Conservation (phyloP, 2,113 vertebrate species). For the Limanda limanda region DNA sequence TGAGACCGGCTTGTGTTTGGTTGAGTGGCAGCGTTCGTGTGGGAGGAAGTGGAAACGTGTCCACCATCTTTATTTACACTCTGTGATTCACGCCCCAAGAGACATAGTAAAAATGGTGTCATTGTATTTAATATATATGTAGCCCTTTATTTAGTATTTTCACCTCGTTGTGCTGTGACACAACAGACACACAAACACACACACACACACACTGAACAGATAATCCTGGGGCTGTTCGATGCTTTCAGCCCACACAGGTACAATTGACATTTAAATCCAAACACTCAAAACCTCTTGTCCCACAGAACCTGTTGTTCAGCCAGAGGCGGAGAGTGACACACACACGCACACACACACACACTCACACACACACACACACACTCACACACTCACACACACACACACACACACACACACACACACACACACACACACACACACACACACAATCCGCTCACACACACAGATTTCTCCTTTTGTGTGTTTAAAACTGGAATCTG, state of each 20-base stretch:
- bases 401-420: conserved; percentile 18
- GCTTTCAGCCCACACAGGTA: conserved; percentile 57
- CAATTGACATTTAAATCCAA: conserved; percentile 68
- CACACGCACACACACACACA: conserved; percentile 13
- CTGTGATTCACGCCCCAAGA: background rate
- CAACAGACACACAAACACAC: background rate
- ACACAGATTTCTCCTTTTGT: background rate
- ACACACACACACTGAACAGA: conserved; percentile 14
- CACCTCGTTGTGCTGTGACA: background rate
- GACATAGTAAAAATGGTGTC: background rate
- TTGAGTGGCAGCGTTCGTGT: too few relatives aligned
- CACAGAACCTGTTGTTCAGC: conserved; percentile 41
- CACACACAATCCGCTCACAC: background rate
- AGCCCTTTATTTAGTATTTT: conserved; percentile 2
- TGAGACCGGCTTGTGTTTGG: background rate
- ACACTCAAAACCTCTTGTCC: conserved; percentile 60
- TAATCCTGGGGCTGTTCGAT: conserved; percentile 3
- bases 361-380: conserved; percentile 1
- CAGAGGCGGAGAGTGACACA: background rate
- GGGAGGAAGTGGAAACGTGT: too few relatives aligned
- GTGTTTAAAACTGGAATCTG: conserved; percentile 5
- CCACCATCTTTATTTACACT: too few relatives aligned
- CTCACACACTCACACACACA: background rate
- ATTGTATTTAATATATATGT: background rate
- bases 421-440: background rate